phyloP scores from a whole-genome alignment of 2,113 vertebrate species.

The Cyanoramphus novaezelandiae region DNA sequence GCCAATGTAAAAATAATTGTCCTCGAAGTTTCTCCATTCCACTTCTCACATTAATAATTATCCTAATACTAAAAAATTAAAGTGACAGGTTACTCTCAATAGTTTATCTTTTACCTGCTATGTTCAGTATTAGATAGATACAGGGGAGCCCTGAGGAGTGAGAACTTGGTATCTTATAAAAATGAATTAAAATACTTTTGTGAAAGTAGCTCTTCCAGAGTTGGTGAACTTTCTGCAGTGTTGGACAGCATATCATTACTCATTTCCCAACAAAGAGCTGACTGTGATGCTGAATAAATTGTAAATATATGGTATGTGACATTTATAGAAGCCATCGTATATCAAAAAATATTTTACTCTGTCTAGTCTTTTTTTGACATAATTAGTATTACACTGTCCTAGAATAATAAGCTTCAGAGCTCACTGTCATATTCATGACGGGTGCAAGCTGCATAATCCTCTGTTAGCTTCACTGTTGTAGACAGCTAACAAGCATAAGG shows the following conservation, averaged over 20 bases:
- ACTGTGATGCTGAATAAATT: constrained; percentile 30
- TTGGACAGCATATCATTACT: constrained; percentile 47
- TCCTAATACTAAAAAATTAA: neutral
- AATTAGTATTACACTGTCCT: constrained; percentile 73
- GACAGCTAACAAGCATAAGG: constrained; percentile 72
- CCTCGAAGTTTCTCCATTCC: neutral
- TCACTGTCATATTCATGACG: constrained; percentile 66
- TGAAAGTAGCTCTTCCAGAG: constrained; percentile 3
- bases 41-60: constrained; percentile 6
- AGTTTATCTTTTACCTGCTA: neutral
- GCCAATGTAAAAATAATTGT: neutral
- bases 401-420: constrained; percentile 72
- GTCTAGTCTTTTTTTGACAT: constrained; percentile 70
- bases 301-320: constrained; percentile 56
- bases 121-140: neutral
- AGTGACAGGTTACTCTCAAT: neutral
- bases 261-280: constrained; percentile 36
- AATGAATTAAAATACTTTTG: constrained; percentile 15
- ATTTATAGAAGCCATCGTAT: constrained; percentile 60
- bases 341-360: constrained; percentile 67
- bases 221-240: constrained; percentile 30
- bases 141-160: neutral
- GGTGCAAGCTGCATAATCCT: constrained; percentile 72
- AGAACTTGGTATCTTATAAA: neutral
- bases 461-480: constrained; percentile 69